phyloP scores from a whole-genome alignment of 1,140 invertebrate genomes.

The Bilobella aurantiaca region DNA sequence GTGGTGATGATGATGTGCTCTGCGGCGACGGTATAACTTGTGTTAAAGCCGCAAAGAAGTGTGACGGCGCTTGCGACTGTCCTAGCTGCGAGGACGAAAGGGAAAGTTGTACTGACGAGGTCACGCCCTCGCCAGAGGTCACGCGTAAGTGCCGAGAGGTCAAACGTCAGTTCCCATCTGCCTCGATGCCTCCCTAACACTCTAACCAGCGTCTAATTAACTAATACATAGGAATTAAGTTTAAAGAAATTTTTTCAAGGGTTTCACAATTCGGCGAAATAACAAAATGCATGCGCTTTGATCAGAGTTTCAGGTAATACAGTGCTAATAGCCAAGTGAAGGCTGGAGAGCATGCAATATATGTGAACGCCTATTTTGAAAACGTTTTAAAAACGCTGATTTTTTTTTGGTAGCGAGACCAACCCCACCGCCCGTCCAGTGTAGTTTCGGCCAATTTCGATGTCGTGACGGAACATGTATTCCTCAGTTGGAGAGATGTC shows the following conservation, averaged over 20 bases:
- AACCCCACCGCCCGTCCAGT: slow-evolving; percentile 1
- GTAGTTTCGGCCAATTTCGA: slow-evolving; percentile 28
- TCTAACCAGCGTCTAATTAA: no score
- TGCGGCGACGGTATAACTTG: slow-evolving; percentile 18
- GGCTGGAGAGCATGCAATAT: no score
- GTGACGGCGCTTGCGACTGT: slow-evolving; percentile 8
- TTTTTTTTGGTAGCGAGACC: background rate
- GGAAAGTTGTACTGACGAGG: background rate
- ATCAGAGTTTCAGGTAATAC: no score
- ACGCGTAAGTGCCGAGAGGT: background rate
- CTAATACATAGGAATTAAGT: no score
- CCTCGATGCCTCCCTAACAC: no score
- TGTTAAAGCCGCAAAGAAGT: background rate
- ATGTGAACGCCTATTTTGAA: no score
- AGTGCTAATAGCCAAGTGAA: no score
- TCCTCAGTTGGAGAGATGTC: background rate
- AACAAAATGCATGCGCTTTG: no score
- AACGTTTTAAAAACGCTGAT: background rate
- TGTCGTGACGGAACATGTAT: slow-evolving; percentile 27
- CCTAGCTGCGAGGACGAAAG: background rate
- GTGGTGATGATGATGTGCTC: slow-evolving; percentile 14
- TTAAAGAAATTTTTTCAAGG: no score
- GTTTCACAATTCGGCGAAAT: no score
- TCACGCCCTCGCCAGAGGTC: background rate
- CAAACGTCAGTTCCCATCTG: no score